A percentile compares a stretch with the other conserved stretches of the same genome.
These are phyloP conservation scores for Physella acuta DNA, from an alignment of 1,140 invertebrate genomes.

Conservation along the genomic window DNA sequence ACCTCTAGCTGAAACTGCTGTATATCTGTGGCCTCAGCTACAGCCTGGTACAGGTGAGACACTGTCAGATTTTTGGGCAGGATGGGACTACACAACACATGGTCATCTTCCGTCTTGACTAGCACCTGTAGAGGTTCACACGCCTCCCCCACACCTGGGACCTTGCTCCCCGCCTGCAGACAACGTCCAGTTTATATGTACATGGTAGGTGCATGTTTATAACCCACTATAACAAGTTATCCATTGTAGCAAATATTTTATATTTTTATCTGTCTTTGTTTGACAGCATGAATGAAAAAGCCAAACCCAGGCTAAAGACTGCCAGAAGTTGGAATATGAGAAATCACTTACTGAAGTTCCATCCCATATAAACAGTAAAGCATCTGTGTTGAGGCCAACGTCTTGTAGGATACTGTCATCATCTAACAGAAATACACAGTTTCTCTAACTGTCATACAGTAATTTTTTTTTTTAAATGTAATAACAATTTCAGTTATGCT, in stretches of 20 bases:
- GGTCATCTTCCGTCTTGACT: slow-evolving; percentile 32
- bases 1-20: too few species aligned
- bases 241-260: too few species aligned
- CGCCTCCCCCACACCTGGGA: slow-evolving; percentile 34
- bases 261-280: too few species aligned
- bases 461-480: not conserved
- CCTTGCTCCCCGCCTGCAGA: slow-evolving; percentile 38
- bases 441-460: slow-evolving; percentile 2
- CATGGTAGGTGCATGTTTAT: too few species aligned
- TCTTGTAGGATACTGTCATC: slow-evolving; percentile 32
- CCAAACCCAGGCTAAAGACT: too few species aligned
- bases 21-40: not conserved
- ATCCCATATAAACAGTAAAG: slow-evolving; percentile 52
- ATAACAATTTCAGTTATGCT: not conserved
- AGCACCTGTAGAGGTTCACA: slow-evolving; percentile 44
- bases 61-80: slow-evolving; percentile 5
- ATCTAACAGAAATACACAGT: slow-evolving; percentile 35
- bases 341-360: slow-evolving; percentile 44
- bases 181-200: too few species aligned
- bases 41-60: slow-evolving; percentile 10
- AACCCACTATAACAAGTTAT: too few species aligned
- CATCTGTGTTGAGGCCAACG: slow-evolving; percentile 35
- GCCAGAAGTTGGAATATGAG: too few species aligned
- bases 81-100: not conserved
- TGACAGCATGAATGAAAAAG: too few species aligned